Evolutionary conservation across 30 jellyfish, hydroid and myxozoan genomes (phyloP), one percentile per base, ranked within the genome.

Genomic region (Cassiopea xamachana): DNA sequence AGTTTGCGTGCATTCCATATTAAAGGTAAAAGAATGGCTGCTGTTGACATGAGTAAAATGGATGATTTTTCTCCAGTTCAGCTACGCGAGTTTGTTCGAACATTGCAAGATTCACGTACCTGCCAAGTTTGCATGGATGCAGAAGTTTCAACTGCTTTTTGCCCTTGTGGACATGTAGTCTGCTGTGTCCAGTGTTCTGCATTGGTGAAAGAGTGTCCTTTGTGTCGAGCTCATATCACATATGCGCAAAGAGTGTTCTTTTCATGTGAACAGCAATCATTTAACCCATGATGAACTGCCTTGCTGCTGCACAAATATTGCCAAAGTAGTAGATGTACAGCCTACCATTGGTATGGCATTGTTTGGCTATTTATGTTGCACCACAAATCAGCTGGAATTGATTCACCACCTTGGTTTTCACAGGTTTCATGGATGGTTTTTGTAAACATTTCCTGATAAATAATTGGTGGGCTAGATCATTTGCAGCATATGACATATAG

Each of bases 141-240:
- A 2, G 96, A 87, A 48, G 98, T 97, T 3, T 86, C 98, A 44
- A 93, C 98, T 5, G 98, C 99, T 14, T 97, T 97, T 79, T 97
- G 99, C 86, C 99, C 99, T 0, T 97, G 99, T 77, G 99, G 99
- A 1, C 99, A 97, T 80, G 98, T 93, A 46, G 98, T 97, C 1
- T 97, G 98, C 58, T 97, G 99, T 72, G 94, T 91, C 1, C 96
- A 93, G 74, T 97, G 99, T 89, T 98, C 99, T n/a, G 93, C 92
- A 44, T 48, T 91, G 98, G 97, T 98, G 75, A 89, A 97, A 79
- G 99, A 93, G 60, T 97, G 99, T 77, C 99, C 99, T 15, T 95
- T 97, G 1, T 97, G 99, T 73, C 94, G 99, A 46, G 97, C 96
- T 58, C 98, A 93, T 51, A 89, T 97, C 85, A 93, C 98, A 7